phyloP scores from a whole-genome alignment of 1,140 invertebrate species.

The Steinernema feltiae region DNA sequence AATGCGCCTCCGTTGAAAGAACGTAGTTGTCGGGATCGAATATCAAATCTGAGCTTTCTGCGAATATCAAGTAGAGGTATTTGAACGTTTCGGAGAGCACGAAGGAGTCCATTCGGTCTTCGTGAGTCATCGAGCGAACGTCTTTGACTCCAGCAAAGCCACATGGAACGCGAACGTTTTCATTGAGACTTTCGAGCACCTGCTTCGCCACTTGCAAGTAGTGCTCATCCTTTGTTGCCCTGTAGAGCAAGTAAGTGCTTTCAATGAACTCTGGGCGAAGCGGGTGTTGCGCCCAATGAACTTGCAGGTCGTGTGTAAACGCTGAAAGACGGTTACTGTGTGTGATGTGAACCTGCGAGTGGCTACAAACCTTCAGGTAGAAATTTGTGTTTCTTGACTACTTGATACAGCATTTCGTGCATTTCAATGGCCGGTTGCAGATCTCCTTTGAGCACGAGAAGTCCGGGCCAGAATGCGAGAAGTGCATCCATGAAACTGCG shows the following conservation, averaged over 20 bases:
- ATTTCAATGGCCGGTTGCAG: slow-evolving; percentile 92
- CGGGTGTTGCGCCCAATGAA: slow-evolving; percentile 95
- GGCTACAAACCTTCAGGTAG: slow-evolving; percentile 70
- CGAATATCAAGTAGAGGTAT: slow-evolving; percentile 88
- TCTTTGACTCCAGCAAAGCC: slow-evolving; percentile 94
- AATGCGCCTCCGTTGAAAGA: slow-evolving; percentile 92
- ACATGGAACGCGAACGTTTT: slow-evolving; percentile 82
- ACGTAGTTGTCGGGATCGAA: slow-evolving; percentile 91
- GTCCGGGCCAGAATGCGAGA: slow-evolving; percentile 92
- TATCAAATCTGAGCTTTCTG: slow-evolving; percentile 76
- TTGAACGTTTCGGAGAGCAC: slow-evolving; percentile 95
- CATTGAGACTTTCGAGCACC: slow-evolving; percentile 81
- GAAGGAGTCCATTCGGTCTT: slow-evolving; percentile 93
- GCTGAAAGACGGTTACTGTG: slow-evolving; percentile 60
- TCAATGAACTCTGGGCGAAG: slow-evolving; percentile 93
- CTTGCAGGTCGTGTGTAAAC: slow-evolving; percentile 85
- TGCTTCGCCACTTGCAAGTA: slow-evolving; percentile 86
- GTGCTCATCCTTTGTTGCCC: slow-evolving; percentile 85
- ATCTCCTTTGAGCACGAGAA: slow-evolving; percentile 81
- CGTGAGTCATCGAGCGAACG: slow-evolving; percentile 78
- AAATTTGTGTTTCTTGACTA: slow-evolving; percentile 78
- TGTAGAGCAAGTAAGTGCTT: slow-evolving; percentile 91
- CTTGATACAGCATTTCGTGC: slow-evolving; percentile 65
- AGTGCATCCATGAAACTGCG: slow-evolving; percentile 90
- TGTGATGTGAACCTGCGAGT: background rate